Percentiles rank a stretch among this genome's conserved stretches.
phyloP scores from a whole-genome alignment of 2,888 invertebrate genomes.

The Tenthredo notha region DNA sequence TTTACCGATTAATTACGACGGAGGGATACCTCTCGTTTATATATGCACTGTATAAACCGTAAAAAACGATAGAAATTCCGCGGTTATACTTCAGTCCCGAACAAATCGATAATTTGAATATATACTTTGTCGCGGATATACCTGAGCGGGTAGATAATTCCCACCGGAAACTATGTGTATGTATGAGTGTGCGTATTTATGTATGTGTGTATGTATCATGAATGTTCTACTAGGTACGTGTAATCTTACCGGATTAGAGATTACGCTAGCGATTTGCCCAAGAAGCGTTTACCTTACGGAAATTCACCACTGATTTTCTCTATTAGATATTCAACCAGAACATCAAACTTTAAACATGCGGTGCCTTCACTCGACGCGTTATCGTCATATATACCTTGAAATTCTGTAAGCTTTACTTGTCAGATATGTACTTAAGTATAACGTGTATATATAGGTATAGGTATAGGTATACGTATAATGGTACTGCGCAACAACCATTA shows the following conservation, averaged over 20 bases:
- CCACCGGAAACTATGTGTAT: background rate
- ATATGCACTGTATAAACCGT: too few species aligned
- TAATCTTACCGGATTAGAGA: constrained; percentile 38
- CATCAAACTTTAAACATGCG: background rate
- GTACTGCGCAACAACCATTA: background rate
- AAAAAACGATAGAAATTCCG: background rate
- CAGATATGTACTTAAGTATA: background rate
- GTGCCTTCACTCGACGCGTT: background rate
- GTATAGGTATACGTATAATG: background rate
- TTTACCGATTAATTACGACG: background rate
- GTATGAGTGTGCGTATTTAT: background rate
- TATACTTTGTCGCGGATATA: background rate
- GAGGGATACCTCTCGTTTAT: background rate
- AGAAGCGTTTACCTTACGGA: constrained; percentile 23
- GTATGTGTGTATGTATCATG: background rate
- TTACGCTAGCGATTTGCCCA: constrained; percentile 19
- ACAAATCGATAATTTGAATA: background rate
- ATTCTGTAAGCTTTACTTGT: background rate
- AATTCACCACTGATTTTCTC: constrained; percentile 12
- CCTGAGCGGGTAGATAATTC: background rate
- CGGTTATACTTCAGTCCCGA: background rate
- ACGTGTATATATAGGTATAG: background rate
- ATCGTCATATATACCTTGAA: background rate
- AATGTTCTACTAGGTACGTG: constrained; percentile 23
- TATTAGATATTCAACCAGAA: constrained; percentile 1